Evolutionary conservation across 1,140 invertebrate species (phyloP).

Genomic region (Uloborus diversus): DNA sequence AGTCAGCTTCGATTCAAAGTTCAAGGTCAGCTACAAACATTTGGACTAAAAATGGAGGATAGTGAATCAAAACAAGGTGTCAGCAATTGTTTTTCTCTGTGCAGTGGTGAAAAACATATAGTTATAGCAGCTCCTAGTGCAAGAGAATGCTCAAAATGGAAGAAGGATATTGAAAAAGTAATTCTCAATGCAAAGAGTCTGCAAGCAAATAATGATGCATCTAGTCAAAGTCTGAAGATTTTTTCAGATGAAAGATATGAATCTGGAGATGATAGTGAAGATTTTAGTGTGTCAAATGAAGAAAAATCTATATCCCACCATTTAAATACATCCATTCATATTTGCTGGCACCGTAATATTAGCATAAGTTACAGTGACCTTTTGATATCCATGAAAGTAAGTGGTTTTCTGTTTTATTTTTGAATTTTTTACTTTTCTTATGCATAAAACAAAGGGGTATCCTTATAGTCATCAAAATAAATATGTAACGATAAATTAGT

Average conservation of each 20-base stretch:
- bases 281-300: background rate
- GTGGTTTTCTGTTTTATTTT: slow-evolving; percentile 40
- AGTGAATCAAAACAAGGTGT: slow-evolving; percentile 73
- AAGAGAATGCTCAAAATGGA: background rate
- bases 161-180: slow-evolving; percentile 2
- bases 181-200: background rate
- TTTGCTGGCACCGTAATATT: slow-evolving; percentile 96
- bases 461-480: too few relatives aligned
- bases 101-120: slow-evolving; percentile 80
- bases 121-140: slow-evolving; percentile 6
- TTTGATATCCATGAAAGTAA: slow-evolving; percentile 80
- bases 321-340: slow-evolving; percentile 90
- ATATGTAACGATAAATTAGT: too few relatives aligned
- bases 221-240: background rate
- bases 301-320: slow-evolving; percentile 62
- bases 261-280: background rate
- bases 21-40: slow-evolving; percentile 82
- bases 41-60: slow-evolving; percentile 82
- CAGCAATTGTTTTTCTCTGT: slow-evolving; percentile 78
- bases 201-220: background rate
- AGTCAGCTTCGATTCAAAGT: slow-evolving; percentile 82
- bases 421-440: too few relatives aligned
- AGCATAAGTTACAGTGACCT: slow-evolving; percentile 84
- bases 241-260: background rate
- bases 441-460: too few relatives aligned